Evolutionary conservation across 2,113 vertebrate species (phyloP), one percentile per base, ranked within the genome.

Genomic region (Peucedramus taeniatus): DNA sequence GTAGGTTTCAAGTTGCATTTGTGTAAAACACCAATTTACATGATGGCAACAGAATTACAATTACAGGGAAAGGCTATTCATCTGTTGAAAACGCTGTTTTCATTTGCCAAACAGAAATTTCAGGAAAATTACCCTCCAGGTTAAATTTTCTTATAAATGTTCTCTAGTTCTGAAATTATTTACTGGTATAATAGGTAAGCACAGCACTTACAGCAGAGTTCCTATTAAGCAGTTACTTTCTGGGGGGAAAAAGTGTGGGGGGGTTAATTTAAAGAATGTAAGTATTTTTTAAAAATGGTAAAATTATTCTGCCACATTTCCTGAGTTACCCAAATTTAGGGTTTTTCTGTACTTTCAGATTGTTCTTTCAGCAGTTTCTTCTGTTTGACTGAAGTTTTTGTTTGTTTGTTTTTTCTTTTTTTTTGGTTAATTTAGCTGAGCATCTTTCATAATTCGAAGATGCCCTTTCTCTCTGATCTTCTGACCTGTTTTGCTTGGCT

Each of bases 71-170:
- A 83, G 79, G 64, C 64, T 93, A 90, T 86, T 90, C 27, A 70
- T 97, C 79, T 89, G 50, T 81, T 80, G 74, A 89, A 93, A 95
- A 50, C 23, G 33, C 59, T 78, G 3, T 92, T 89, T 95, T 90
- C 60, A 5, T 86, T 92, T 95, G 96, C 93, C 92, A 96, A 64
- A 60, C 24, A 90, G 86, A 96, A 95, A 94, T 95, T 96, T 92
- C 22, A 87, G 79, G 79, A 95, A 90, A 95, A 95, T 95, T 94
- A 87, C 85, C 88, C 88, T 89, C 61, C 72, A 92, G 90, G 72
- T 78, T 95, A 83, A 95, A 89, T 95, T 92, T 94, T 91, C 91
- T 92, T 47, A 84, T 53, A 81, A 56, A 87, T 64, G 56, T 78
- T 96, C 72, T 91, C 21, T 71, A 89, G 80, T 95, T 95, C 56